A percentile compares a stretch with the other conserved stretches of the same genome.
Conservation (phyloP, 2,113 vertebrate genomes). For the Alces alces region DNA sequence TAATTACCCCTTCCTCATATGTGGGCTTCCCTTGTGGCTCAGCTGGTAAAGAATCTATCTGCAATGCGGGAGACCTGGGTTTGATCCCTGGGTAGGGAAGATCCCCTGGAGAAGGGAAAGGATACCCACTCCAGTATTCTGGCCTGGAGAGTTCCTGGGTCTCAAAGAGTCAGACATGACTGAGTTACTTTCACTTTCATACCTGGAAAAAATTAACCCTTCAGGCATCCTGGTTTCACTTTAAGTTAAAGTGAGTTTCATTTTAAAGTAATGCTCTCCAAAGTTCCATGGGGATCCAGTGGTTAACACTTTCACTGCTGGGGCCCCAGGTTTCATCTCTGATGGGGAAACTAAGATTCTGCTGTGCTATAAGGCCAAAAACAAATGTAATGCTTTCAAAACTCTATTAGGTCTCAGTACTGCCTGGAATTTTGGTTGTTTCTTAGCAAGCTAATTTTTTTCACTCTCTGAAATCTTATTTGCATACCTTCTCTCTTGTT, state of each 20-base stretch:
- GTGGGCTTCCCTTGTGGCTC: background rate
- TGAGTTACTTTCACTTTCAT: background rate
- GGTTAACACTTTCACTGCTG: background rate
- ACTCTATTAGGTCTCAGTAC: background rate
- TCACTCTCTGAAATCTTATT: background rate
- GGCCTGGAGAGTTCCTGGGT: background rate
- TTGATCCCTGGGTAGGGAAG: background rate
- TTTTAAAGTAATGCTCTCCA: background rate
- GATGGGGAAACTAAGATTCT: background rate
- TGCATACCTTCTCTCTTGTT: background rate
- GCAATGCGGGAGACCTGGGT: background rate
- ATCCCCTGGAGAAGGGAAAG: background rate
- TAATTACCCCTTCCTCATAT: background rate
- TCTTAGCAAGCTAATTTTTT: background rate
- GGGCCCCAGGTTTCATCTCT: background rate
- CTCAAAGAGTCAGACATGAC: background rate
- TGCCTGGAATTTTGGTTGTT: conserved; percentile 25
- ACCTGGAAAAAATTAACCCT: background rate
- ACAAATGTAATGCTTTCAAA: background rate
- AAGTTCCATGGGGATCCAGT: background rate
- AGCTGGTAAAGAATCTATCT: background rate
- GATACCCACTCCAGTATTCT: background rate
- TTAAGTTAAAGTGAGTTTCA: conserved; percentile 31
- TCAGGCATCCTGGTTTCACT: background rate
- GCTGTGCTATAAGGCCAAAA: background rate